Percentiles rank a stretch among this genome's conserved stretches.
phyloP scores from a whole-genome alignment of 2,113 vertebrate genomes.

The Mus pahari region DNA sequence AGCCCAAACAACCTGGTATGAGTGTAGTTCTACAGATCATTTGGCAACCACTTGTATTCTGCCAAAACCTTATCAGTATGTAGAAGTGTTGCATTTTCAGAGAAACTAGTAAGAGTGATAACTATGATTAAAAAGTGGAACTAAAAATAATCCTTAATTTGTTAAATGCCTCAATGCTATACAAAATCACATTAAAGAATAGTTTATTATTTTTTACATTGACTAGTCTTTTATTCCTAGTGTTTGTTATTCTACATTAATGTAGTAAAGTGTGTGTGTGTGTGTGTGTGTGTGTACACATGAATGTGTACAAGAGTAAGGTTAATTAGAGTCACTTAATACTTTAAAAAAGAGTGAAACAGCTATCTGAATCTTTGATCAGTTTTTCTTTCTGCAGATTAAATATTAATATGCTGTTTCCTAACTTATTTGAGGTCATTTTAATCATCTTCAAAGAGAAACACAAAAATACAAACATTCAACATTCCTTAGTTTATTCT shows the following conservation, averaged over 20 bases:
- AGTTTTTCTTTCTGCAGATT: neutral
- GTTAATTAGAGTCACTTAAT: neutral
- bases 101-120: constrained; percentile 62
- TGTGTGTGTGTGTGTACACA: neutral
- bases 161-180: constrained; percentile 34
- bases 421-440: neutral
- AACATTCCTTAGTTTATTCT: neutral
- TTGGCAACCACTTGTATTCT: constrained; percentile 70
- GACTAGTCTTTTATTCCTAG: neutral
- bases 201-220: constrained; percentile 43
- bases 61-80: constrained; percentile 62
- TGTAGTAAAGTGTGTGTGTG: neutral
- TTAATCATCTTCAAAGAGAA: neutral
- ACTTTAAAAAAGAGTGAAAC: neutral
- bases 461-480: neutral
- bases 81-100: constrained; percentile 57
- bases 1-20: constrained; percentile 64
- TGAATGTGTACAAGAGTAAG: neutral
- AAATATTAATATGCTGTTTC: neutral
- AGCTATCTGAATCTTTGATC: neutral
- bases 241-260: neutral
- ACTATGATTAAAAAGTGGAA: constrained; percentile 59
- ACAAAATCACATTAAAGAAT: neutral
- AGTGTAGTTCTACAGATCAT: constrained; percentile 58
- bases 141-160: constrained; percentile 43